Conservation (phyloP, 2,113 vertebrate genomes). For the Sardina pilchardus region DNA sequence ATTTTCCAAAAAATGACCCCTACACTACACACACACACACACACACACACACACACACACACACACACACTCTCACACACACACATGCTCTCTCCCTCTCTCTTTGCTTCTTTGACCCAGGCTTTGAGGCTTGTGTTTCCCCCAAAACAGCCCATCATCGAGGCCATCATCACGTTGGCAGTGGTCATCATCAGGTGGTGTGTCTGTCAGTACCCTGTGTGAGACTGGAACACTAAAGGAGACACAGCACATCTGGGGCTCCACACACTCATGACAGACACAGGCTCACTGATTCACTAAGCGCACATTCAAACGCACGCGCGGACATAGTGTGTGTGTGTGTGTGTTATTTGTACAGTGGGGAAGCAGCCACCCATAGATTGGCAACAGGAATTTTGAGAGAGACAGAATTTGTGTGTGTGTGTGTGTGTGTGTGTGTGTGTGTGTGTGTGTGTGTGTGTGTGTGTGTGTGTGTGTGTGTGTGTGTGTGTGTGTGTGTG, state of each 20-base stretch:
- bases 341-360: background rate
- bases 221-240: background rate
- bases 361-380: too few relatives aligned
- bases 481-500: background rate
- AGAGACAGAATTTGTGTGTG: background rate
- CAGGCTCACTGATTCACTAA: background rate
- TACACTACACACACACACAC: background rate
- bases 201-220: background rate
- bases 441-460: background rate
- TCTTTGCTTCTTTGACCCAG: background rate
- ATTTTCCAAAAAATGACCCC: background rate
- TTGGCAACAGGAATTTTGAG: too few relatives aligned
- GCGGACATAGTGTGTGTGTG: background rate
- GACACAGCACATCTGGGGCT: background rate
- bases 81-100: background rate
- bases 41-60: background rate
- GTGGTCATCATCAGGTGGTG: background rate
- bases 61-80: background rate
- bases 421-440: background rate
- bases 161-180: background rate
- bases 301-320: background rate
- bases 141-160: background rate
- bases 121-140: background rate
- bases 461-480: background rate
- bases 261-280: background rate